Conservation (phyloP, 2,113 vertebrate species). For the Crotalus horridus region DNA sequence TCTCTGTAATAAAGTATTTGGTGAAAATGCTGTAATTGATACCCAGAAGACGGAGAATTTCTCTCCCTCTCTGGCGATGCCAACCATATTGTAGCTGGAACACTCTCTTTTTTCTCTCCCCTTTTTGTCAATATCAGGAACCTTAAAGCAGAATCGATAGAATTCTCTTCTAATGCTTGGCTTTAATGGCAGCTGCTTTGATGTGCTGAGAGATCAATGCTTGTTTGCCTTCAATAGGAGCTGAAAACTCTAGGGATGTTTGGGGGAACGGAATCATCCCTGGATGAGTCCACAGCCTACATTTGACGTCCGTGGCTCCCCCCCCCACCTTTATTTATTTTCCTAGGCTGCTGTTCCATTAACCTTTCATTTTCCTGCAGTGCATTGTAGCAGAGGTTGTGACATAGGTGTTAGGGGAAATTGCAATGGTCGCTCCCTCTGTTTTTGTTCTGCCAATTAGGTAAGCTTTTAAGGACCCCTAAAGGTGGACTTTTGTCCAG, state of each 20-base stretch:
- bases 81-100: constrained; percentile 35
- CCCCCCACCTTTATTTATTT: neutral
- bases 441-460: neutral
- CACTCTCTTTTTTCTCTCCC: constrained; percentile 28
- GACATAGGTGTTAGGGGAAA: neutral
- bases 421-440: neutral
- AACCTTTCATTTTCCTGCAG: neutral
- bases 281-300: constrained; percentile 20
- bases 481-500: neutral
- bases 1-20: constrained; percentile 57
- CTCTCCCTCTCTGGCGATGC: neutral
- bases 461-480: neutral
- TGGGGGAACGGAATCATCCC: constrained; percentile 65
- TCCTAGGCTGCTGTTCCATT: neutral
- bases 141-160: constrained; percentile 71
- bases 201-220: constrained; percentile 69
- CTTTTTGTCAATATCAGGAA: constrained; percentile 75
- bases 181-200: constrained; percentile 51
- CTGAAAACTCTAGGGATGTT: constrained; percentile 50
- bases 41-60: constrained; percentile 45
- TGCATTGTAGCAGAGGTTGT: neutral
- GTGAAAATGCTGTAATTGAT: constrained; percentile 58
- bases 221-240: constrained; percentile 67
- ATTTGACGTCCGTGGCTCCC: constrained; percentile 42
- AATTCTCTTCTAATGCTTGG: constrained; percentile 73